These are phyloP conservation scores for Mimumesa dahlbomi DNA, from an alignment of 2,888 invertebrate genomes.

Conservation along the genomic window DNA sequence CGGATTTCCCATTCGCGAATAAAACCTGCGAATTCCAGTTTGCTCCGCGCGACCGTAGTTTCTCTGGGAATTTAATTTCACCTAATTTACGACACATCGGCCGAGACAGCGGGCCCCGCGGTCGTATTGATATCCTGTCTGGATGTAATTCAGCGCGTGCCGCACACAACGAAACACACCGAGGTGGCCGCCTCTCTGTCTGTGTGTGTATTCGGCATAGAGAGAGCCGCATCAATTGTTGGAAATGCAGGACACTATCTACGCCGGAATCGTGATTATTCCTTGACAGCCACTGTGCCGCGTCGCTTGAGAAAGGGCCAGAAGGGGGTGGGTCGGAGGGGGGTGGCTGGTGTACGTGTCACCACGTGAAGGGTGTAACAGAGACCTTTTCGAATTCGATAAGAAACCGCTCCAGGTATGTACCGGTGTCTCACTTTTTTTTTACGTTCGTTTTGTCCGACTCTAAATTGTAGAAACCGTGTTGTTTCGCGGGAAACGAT, in stretches of 20 bases:
- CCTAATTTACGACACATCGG: not conserved
- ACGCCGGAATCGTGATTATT: slow-evolving; percentile 65
- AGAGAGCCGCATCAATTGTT: slow-evolving; percentile 64
- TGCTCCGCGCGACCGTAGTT: too few species aligned
- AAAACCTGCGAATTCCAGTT: too few species aligned
- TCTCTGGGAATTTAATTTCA: not conserved
- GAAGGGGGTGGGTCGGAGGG: slow-evolving; percentile 1
- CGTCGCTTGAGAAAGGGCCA: slow-evolving; percentile 3
- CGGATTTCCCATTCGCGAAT: too few species aligned
- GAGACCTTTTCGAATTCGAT: not conserved
- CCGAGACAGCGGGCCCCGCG: not conserved
- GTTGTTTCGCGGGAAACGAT: too few species aligned
- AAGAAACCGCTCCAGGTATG: too few species aligned
- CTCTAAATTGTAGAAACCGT: too few species aligned
- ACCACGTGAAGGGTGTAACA: not conserved
- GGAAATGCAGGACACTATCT: slow-evolving; percentile 66
- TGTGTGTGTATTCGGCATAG: slow-evolving; percentile 15
- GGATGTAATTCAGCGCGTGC: slow-evolving; percentile 13
- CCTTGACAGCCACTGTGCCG: slow-evolving; percentile 64
- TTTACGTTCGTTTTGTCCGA: too few species aligned
- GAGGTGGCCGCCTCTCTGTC: slow-evolving; percentile 42
- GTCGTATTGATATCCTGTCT: not conserved
- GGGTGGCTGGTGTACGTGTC: not conserved
- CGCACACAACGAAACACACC: slow-evolving; percentile 57
- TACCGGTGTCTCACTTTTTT: too few species aligned